phyloP scores from a whole-genome alignment of 35 echinoderm and acorn worm species.

The Apostichopus parvimensis region DNA sequence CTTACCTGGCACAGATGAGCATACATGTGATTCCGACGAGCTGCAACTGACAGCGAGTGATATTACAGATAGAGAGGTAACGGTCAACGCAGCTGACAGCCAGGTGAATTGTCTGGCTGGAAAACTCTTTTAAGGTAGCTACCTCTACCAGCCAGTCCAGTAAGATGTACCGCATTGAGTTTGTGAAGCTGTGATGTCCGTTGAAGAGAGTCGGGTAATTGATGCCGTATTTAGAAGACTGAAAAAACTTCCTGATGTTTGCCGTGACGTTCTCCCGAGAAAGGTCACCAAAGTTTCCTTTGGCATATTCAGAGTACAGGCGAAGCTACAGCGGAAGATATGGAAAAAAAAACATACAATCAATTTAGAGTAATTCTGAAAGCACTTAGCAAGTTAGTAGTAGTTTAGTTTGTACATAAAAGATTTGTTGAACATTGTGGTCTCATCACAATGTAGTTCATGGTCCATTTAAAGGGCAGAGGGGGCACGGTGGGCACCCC shows the following conservation, averaged over 20 bases:
- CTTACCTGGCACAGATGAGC: slow-evolving; percentile 90
- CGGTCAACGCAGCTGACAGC: slow-evolving; percentile 80
- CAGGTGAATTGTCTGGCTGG: slow-evolving; percentile 73
- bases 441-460: no score
- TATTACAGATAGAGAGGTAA: slow-evolving; percentile 69
- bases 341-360: no score
- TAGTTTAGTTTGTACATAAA: no score
- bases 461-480: no score
- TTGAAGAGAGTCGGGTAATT: slow-evolving; percentile 68
- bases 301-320: slow-evolving; percentile 74
- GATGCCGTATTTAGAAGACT: slow-evolving; percentile 57
- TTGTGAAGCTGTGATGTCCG: slow-evolving; percentile 65
- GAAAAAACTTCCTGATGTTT: slow-evolving; percentile 64
- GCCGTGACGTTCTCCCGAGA: slow-evolving; percentile 37
- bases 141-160: slow-evolving; percentile 97
- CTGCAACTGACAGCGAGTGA: slow-evolving; percentile 76
- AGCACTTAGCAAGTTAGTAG: no score
- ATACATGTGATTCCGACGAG: slow-evolving; percentile 88
- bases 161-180: slow-evolving; percentile 91
- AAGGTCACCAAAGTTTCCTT: slow-evolving; percentile 81
- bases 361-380: no score
- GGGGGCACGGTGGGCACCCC: no score
- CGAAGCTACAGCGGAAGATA: slow-evolving; percentile 39
- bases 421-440: no score
- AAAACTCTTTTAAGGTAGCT: slow-evolving; percentile 81